A percentile compares a stretch with the other conserved stretches of the same genome.
phyloP scores from a whole-genome alignment of 2,888 invertebrate species.

The Brenthis hecate region DNA sequence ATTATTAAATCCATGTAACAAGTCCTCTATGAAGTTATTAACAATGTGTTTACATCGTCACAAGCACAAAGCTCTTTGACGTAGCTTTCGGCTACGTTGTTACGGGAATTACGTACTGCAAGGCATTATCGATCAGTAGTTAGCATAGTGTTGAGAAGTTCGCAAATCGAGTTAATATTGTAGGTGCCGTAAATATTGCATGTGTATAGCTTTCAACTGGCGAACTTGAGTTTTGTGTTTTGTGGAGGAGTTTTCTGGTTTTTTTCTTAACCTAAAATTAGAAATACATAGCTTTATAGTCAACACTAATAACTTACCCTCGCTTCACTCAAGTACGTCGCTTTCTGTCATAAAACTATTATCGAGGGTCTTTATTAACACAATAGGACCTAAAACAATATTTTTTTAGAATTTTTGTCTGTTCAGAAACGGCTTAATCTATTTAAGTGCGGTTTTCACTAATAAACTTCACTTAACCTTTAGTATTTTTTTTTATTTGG shows the following conservation, averaged over 20 bases:
- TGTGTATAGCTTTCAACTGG: background rate
- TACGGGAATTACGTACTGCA: slow-evolving; percentile 39
- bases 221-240: background rate
- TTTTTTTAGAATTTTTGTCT: too few relatives aligned
- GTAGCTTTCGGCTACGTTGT: slow-evolving; percentile 29
- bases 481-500: too few relatives aligned
- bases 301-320: too few relatives aligned
- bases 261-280: too few relatives aligned
- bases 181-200: slow-evolving; percentile 2
- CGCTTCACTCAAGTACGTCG: too few relatives aligned
- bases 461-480: too few relatives aligned
- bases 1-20: background rate
- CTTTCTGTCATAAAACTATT: too few relatives aligned
- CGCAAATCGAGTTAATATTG: slow-evolving; percentile 15
- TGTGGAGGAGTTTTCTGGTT: background rate
- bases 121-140: slow-evolving; percentile 28
- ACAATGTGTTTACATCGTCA: slow-evolving; percentile 13
- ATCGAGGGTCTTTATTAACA: too few relatives aligned
- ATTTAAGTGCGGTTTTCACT: too few relatives aligned
- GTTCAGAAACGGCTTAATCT: too few relatives aligned
- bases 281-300: too few relatives aligned
- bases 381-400: too few relatives aligned
- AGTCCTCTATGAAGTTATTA: slow-evolving; percentile 4
- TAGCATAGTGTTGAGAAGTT: slow-evolving; percentile 24
- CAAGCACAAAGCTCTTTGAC: slow-evolving; percentile 30